These are phyloP conservation scores for Zoanthus sociatus DNA, from an alignment of 92 coral and sea anemone species.

Conservation along the genomic window DNA sequence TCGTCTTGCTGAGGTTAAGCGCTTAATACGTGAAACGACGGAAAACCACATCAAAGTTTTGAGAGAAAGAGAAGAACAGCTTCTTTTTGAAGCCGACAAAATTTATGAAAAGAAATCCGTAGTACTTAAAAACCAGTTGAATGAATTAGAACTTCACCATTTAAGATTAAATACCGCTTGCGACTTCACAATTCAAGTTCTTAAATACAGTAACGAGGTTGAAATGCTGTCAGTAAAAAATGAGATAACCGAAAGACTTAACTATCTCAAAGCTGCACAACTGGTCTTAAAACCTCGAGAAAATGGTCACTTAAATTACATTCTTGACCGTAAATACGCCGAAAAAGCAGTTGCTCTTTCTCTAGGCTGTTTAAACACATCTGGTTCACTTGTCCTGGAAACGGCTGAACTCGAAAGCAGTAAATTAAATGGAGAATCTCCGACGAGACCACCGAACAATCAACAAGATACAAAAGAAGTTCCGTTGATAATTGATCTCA, in stretches of 20 bases:
- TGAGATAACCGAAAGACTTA: slow-evolving; percentile 73
- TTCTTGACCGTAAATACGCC: slow-evolving; percentile 75
- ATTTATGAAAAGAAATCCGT: slow-evolving; percentile 73
- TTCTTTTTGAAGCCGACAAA: slow-evolving; percentile 78
- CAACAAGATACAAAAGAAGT: slow-evolving; percentile 39
- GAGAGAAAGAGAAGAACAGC: slow-evolving; percentile 80
- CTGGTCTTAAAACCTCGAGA: slow-evolving; percentile 78
- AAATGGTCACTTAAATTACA: slow-evolving; percentile 79
- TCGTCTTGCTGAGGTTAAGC: slow-evolving; percentile 77
- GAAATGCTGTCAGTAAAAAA: slow-evolving; percentile 78
- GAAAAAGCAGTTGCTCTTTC: slow-evolving; percentile 70
- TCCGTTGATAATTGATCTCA: slow-evolving; percentile 72
- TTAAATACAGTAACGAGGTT: slow-evolving; percentile 89
- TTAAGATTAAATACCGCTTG: slow-evolving; percentile 76
- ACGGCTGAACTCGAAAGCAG: slow-evolving; percentile 49
- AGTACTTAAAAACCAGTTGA: slow-evolving; percentile 65
- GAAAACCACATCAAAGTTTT: slow-evolving; percentile 68
- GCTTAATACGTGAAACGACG: slow-evolving; percentile 79
- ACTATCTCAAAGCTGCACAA: slow-evolving; percentile 66
- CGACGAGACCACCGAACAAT: slow-evolving; percentile 32
- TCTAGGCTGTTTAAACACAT: slow-evolving; percentile 71
- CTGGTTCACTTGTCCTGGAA: slow-evolving; percentile 58
- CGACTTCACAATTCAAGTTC: slow-evolving; percentile 84
- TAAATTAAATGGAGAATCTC: slow-evolving; percentile 37
- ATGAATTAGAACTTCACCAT: slow-evolving; percentile 70